A percentile compares a stretch with the other conserved stretches of the same genome.
Evolutionary conservation across 2,113 vertebrate genomes (phyloP).

Genomic region (Lasiurus borealis): DNA sequence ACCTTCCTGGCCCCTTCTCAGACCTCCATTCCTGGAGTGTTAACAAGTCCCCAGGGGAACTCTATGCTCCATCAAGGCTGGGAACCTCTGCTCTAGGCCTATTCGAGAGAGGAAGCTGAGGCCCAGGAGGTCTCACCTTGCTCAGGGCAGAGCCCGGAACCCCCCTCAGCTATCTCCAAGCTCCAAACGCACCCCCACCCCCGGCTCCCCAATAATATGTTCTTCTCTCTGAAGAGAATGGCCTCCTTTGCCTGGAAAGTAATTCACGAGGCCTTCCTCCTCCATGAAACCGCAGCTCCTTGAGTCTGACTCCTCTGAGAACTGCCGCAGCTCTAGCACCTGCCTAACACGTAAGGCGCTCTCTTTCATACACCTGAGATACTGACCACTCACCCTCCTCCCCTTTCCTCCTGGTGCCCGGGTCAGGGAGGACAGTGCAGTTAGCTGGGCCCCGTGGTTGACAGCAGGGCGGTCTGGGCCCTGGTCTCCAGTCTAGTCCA

Average conservation of each 20-base stretch:
- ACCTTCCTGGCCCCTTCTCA: background rate
- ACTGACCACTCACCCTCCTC: background rate
- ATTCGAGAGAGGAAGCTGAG: background rate
- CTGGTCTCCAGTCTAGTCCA: background rate
- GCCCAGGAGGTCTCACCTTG: rapidly evolving
- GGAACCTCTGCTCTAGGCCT: background rate
- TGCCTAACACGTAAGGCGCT: background rate
- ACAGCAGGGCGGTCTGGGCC: background rate
- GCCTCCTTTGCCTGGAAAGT: background rate
- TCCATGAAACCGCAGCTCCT: background rate
- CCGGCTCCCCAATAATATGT: background rate
- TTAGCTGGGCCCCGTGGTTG: rapidly evolving
- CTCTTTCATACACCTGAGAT: rapidly evolving
- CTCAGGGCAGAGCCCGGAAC: background rate
- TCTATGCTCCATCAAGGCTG: background rate
- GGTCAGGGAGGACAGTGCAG: background rate
- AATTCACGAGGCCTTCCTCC: background rate
- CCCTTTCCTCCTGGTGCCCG: rapidly evolving
- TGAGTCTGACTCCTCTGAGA: background rate
- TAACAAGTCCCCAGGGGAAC: background rate
- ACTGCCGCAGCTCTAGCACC: background rate
- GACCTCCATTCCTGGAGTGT: background rate
- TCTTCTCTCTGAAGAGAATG: background rate
- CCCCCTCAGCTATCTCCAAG: rapidly evolving
- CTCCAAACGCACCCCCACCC: background rate